Percentiles rank a stretch among this genome's conserved stretches.
These are phyloP conservation scores for Microchrysa polita DNA, from an alignment of 2,888 invertebrate species.

Conservation along the genomic window DNA sequence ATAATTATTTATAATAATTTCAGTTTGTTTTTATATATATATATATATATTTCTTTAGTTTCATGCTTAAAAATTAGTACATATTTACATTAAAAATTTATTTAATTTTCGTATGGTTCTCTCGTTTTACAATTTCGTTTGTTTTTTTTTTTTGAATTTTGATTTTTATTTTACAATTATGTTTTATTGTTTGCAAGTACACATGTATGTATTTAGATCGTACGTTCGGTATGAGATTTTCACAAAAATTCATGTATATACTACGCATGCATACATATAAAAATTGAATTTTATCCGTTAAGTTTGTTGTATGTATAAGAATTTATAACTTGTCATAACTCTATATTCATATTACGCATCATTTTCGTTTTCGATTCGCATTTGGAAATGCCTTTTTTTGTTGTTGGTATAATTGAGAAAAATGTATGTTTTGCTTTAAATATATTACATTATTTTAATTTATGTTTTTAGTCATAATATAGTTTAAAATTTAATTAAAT, in stretches of 20 bases:
- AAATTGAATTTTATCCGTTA: constrained; percentile 8
- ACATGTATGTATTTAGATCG: too few relatives aligned
- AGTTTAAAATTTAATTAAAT: constrained; percentile 9
- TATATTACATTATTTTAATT: constrained; percentile 23
- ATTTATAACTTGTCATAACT: constrained; percentile 13
- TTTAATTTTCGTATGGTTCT: constrained; percentile 17
- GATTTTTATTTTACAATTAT: constrained; percentile 1
- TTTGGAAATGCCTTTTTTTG: not conserved
- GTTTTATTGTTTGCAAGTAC: not conserved
- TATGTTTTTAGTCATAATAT: constrained; percentile 22
- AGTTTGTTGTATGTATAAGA: too few relatives aligned
- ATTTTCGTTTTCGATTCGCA: not conserved
- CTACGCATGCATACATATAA: constrained; percentile 15
- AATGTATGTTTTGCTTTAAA: constrained; percentile 11
- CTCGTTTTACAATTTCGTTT: constrained; percentile 11
- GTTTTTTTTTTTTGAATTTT: constrained; percentile 15
- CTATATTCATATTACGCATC: not conserved
- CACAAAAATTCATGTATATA: too few relatives aligned
- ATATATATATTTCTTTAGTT: constrained; percentile 1
- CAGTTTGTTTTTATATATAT: not conserved
- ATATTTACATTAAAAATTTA: constrained; percentile 41
- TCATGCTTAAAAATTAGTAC: constrained; percentile 33
- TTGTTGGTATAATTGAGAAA: constrained; percentile 29
- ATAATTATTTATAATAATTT: not conserved
- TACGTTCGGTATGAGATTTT: too few relatives aligned